Conservation (phyloP, 2,113 vertebrate species). For the Prinia subflava region DNA sequence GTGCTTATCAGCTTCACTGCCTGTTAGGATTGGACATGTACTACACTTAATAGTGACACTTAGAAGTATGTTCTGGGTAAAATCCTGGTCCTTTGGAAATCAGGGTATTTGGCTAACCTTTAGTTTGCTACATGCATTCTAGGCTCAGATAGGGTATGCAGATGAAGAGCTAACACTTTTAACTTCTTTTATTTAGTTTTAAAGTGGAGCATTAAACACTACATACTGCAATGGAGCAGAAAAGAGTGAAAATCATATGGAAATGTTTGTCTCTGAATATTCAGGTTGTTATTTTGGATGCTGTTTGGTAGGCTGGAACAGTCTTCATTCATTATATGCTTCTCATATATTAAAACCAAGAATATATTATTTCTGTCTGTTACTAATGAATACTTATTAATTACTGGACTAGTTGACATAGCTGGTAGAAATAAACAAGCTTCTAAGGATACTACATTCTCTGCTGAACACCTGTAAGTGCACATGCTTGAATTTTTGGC, state of each 20-base stretch:
- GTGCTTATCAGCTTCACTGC: background rate
- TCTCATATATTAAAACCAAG: background rate
- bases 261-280: background rate
- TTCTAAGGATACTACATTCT: background rate
- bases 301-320: background rate
- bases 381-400: background rate
- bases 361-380: background rate
- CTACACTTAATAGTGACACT: background rate
- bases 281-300: background rate
- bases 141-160: background rate
- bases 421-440: background rate
- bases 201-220: background rate
- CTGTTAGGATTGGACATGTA: background rate
- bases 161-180: background rate
- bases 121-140: background rate
- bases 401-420: background rate
- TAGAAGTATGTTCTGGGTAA: background rate
- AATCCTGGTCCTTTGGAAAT: background rate
- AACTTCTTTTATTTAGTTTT: background rate
- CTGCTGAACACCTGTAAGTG: background rate
- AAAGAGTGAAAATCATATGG: background rate
- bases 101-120: background rate
- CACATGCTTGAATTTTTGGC: background rate
- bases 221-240: fast-evolving
- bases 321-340: background rate